phyloP scores from a whole-genome alignment of 2,888 invertebrate species.

The Drosophila putrida region DNA sequence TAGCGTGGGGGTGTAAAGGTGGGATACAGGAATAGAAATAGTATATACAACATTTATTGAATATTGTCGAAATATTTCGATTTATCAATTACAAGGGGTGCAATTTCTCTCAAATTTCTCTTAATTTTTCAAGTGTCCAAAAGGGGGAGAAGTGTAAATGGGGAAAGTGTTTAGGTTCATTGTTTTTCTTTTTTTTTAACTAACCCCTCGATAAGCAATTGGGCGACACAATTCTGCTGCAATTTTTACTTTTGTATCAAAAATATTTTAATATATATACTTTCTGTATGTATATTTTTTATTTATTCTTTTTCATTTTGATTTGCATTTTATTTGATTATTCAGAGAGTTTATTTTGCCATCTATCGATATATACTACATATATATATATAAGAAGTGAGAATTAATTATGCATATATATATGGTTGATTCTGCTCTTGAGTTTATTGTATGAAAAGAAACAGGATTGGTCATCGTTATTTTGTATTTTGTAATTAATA shows the following conservation, averaged over 20 bases:
- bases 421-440: conserved; percentile 31
- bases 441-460: conserved; percentile 66
- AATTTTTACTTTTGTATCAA: conserved; percentile 31
- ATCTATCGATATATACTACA: conserved; percentile 30
- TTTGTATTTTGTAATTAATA: conserved; percentile 47
- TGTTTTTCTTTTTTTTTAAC: conserved; percentile 11
- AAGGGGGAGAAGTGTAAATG: conserved; percentile 8
- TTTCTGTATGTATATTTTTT: conserved; percentile 15
- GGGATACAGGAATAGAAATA: conserved; percentile 10
- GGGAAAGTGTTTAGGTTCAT: conserved; percentile 5
- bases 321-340: background rate
- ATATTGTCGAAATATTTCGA: background rate
- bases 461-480: conserved; percentile 67
- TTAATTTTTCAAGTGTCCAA: conserved; percentile 29
- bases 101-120: conserved; percentile 6
- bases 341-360: conserved; percentile 11
- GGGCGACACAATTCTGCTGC: conserved; percentile 49
- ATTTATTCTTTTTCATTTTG: conserved; percentile 2
- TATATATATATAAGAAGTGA: conserved; percentile 28
- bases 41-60: conserved; percentile 9
- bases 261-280: conserved; percentile 11
- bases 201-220: conserved; percentile 22
- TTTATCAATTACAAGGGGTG: too few relatives aligned
- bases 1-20: conserved; percentile 15
- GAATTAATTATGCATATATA: conserved; percentile 27